Conservation (phyloP, 2,888 invertebrate genomes). For the Rhamphomyia laevipes region DNA sequence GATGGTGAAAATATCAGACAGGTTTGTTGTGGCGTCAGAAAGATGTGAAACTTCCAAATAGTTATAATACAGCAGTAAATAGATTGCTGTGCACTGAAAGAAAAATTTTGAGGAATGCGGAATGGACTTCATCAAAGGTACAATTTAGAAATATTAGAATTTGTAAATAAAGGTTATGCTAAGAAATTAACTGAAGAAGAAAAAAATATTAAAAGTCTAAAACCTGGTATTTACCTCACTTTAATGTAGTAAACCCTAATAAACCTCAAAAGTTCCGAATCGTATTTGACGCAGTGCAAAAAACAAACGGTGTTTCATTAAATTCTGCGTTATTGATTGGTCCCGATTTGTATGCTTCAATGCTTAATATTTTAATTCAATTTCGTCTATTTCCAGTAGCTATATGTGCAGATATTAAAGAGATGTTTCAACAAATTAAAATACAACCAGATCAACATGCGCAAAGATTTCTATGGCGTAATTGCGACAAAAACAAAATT, state of each 20-base stretch:
- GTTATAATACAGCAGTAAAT: background rate
- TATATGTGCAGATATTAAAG: no score
- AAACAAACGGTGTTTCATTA: conserved; percentile 13
- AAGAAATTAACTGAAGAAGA: background rate
- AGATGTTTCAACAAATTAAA: no score
- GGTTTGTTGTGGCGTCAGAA: background rate
- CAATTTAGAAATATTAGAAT: background rate
- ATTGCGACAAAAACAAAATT: background rate
- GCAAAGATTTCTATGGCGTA: conserved; percentile 13
- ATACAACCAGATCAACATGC: conserved; percentile 5
- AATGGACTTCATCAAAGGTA: background rate
- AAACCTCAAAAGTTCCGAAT: conserved; percentile 18
- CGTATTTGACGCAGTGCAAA: conserved; percentile 19
- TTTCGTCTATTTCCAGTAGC: conserved; percentile 11
- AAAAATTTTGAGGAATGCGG: background rate
- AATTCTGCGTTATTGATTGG: conserved; percentile 15
- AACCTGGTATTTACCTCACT: conserved; percentile 4
- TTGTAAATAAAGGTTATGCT: conserved; percentile 1
- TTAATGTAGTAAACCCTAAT: conserved; percentile 9
- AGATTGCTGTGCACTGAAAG: background rate
- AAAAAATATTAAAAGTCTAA: background rate
- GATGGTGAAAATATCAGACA: background rate
- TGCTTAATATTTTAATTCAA: conserved; percentile 10
- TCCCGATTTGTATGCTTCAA: conserved; percentile 10
- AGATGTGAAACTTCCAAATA: background rate